Evolutionary conservation across 2,797 vertebrate genomes (phyloP).

Genomic region (Cephalopachus bancanus): DNA sequence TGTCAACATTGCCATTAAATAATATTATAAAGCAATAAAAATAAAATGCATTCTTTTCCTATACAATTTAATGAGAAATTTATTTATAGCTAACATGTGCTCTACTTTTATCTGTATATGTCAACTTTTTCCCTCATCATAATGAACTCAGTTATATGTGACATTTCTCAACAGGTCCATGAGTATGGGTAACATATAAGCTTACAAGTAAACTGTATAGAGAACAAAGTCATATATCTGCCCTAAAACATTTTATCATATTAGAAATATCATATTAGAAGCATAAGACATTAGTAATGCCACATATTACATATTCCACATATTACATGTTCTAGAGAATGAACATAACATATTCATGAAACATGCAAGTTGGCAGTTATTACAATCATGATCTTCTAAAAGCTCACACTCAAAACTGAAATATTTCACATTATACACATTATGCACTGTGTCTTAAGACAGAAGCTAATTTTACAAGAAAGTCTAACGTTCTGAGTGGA

Average conservation of each 20-base stretch:
- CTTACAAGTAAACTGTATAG: background rate
- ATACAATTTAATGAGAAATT: background rate
- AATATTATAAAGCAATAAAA: background rate
- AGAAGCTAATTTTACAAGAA: conserved; percentile 49
- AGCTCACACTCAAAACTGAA: background rate
- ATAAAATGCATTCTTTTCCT: background rate
- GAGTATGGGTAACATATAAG: background rate
- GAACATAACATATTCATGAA: background rate
- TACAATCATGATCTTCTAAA: background rate
- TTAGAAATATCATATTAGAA: background rate
- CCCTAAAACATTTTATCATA: background rate
- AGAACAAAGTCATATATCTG: background rate
- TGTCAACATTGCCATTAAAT: background rate
- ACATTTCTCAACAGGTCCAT: background rate
- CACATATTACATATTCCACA: background rate
- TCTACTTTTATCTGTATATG: background rate
- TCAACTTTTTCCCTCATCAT: background rate
- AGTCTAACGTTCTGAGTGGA: background rate
- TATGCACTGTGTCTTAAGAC: conserved; percentile 5
- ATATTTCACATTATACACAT: background rate
- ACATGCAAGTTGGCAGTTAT: background rate
- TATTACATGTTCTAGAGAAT: background rate
- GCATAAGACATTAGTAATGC: background rate
- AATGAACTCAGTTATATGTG: background rate
- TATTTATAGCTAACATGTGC: background rate